Evolutionary conservation across 2,113 vertebrate genomes (phyloP).

Genomic region (Hippocampus comes): DNA sequence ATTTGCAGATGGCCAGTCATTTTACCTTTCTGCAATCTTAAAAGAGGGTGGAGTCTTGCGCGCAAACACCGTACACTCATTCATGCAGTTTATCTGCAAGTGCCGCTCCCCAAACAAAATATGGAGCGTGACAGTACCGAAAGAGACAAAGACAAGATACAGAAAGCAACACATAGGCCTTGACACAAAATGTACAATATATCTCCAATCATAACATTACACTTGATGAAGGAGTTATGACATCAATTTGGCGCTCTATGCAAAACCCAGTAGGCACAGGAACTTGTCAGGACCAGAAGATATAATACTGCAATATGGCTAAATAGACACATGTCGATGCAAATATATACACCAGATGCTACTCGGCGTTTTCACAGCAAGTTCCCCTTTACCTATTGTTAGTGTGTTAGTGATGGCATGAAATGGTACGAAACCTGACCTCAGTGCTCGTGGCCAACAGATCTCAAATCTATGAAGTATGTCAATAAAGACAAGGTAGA

Average conservation of each 20-base stretch:
- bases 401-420: conserved; percentile 61
- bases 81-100: conserved; percentile 40
- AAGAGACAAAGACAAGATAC: conserved; percentile 69
- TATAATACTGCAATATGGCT: conserved; percentile 78
- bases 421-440: conserved; percentile 65
- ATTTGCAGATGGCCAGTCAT: conserved; percentile 40
- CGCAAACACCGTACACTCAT: no score
- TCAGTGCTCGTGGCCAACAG: conserved; percentile 52
- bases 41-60: no score
- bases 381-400: conserved; percentile 65
- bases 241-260: conserved; percentile 68
- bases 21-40: conserved; percentile 38
- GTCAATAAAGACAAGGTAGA: conserved; percentile 23
- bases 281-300: conserved; percentile 65
- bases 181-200: conserved; percentile 59
- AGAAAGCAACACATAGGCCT: conserved; percentile 64
- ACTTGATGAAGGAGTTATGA: conserved; percentile 64
- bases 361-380: conserved; percentile 68
- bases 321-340: conserved; percentile 72
- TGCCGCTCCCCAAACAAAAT: conserved; percentile 58
- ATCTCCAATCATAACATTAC: conserved; percentile 62
- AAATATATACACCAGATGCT: conserved; percentile 74
- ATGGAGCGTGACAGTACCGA: conserved; percentile 61
- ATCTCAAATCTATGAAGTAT: conserved; percentile 33
- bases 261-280: conserved; percentile 71